phyloP scores from a whole-genome alignment of 2,797 vertebrate genomes.

The Kryptolebias ocellatus region DNA sequence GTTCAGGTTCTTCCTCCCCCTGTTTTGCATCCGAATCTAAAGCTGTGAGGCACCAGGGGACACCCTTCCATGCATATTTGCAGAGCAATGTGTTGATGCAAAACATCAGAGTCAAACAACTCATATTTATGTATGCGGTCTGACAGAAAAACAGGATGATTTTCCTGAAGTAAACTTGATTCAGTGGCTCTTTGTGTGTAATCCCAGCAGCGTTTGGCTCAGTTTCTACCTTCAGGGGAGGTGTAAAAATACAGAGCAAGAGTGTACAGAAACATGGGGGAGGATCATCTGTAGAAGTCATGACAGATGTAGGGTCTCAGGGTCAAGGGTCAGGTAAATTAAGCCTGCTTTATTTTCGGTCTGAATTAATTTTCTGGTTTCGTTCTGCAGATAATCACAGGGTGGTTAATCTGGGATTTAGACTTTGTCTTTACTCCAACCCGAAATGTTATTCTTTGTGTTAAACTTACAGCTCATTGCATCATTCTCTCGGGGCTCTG shows the following conservation, averaged over 20 bases:
- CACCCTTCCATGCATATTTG: constrained; percentile 31
- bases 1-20: not conserved
- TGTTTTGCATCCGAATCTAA: constrained; percentile 14
- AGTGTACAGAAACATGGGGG: constrained; percentile 8
- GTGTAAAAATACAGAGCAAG: constrained; percentile 7
- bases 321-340: constrained; percentile 35
- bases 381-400: constrained; percentile 20
- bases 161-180: constrained; percentile 16
- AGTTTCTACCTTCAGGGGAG: not conserved
- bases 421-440: constrained; percentile 6
- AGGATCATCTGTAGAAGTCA: constrained; percentile 19
- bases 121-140: constrained; percentile 13
- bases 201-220: constrained; percentile 2
- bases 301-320: constrained; percentile 24
- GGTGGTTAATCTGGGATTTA: not conserved
- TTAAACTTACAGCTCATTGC: not conserved
- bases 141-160: not conserved
- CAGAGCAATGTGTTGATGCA: constrained; percentile 8
- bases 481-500: not conserved
- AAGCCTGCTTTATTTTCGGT: constrained; percentile 35
- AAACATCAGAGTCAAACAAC: constrained; percentile 10
- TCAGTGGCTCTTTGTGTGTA: not conserved
- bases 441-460: constrained; percentile 3
- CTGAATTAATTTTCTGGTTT: constrained; percentile 31
- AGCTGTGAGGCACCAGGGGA: not conserved